A percentile compares a stretch with the other conserved stretches of the same genome.
phyloP scores from a whole-genome alignment of 2,797 vertebrate genomes.

The Halcyon chelicuti region DNA sequence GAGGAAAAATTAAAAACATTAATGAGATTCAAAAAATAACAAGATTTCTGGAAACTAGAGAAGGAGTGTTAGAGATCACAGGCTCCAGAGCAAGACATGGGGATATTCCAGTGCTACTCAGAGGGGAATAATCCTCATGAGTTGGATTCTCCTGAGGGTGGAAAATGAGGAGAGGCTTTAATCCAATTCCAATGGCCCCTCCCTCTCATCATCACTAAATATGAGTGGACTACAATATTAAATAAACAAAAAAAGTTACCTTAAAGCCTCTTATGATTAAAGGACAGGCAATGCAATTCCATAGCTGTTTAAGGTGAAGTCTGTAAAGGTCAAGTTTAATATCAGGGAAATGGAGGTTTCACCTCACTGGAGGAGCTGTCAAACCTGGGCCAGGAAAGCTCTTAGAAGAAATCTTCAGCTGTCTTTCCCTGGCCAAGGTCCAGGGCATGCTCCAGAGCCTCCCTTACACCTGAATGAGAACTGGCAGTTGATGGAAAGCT shows the following conservation, averaged over 20 bases:
- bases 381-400: neutral
- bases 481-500: neutral
- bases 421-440: neutral
- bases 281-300: neutral
- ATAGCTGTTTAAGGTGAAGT: neutral
- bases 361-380: neutral
- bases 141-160: neutral
- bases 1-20: conserved; percentile 4
- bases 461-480: neutral
- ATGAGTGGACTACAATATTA: neutral
- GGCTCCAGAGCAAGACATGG: neutral
- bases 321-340: conserved; percentile 54
- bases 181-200: neutral
- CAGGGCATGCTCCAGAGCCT: neutral
- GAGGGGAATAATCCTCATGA: neutral
- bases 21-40: conserved; percentile 47
- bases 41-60: neutral
- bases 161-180: neutral
- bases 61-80: neutral
- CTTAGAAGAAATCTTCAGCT: neutral
- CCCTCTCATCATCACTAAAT: neutral
- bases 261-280: neutral
- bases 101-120: neutral
- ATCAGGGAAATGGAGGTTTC: conserved; percentile 7
- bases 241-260: neutral